Evolutionary conservation across 2,113 vertebrate species (phyloP), one percentile per base, ranked within the genome.

Genomic region (Acanthisitta chloris): DNA sequence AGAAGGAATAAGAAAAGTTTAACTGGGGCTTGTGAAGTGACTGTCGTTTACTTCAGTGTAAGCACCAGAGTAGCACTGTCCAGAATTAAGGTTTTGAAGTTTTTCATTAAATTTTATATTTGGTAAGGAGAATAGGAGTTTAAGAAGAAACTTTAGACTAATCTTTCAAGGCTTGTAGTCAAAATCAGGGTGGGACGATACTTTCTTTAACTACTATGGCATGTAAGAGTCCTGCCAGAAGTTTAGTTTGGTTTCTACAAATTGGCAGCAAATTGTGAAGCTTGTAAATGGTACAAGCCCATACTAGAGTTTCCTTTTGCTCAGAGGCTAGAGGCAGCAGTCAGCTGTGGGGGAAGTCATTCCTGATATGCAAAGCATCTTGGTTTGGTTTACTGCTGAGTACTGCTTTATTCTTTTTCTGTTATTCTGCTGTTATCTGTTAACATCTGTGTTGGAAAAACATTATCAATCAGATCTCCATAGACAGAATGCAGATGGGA

Each of bases 341-440:
- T 96, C 81, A 97, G 89, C 82, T 97, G 96, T 95, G 81, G 74
- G 95, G 96, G 74, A 97, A 96, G 78, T 96, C 5, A 96, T 95
- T 94, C 58, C 59, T 95, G 90, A 86, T 97, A 95, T 96, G 91
- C 90, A 81, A 97, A 88, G 62, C 72, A 82, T 96, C 71, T 90
- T 85, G 71, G 72, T 89, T 96, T 88, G 72, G 49, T 91, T 94
- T 91, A 84, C 36, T 79, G 86, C 36, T 84, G 59, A 84, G 17
- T 81, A 40, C 20, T 45, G 58, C 61, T 86, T 92, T 94, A 54
- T 90, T 79, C 17, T 74, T 86, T 77, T 80, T 86, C 77, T 54
- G 52, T 89, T 94, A 62, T 73, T 96, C 59, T 51, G 73, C 28
- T 4, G 4, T 65, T 71, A 38, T 61, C 81, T 94, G 73, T 73